phyloP scores from a whole-genome alignment of 2,888 invertebrate species.

The Leptinotarsa tumamoca region DNA sequence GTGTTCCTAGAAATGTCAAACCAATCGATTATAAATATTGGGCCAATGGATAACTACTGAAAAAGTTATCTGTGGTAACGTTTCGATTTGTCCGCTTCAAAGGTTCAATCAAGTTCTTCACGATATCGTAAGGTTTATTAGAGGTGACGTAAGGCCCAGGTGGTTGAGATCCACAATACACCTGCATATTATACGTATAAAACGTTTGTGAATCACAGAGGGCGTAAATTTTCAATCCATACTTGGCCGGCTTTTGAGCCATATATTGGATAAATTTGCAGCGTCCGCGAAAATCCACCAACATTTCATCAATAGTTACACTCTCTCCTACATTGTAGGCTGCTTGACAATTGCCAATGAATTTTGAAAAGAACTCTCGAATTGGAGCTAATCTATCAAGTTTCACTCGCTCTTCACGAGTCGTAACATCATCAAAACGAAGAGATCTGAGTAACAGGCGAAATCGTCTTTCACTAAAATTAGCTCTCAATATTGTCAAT shows the following conservation, averaged over 20 bases:
- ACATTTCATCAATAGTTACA: constrained; percentile 40
- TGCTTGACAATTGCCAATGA: not conserved
- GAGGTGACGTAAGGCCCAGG: constrained; percentile 44
- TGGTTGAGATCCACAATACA: constrained; percentile 49
- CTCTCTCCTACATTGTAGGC: not conserved
- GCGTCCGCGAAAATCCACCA: constrained; percentile 38
- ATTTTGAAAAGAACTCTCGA: not conserved
- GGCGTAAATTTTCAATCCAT: constrained; percentile 29
- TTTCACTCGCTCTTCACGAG: not conserved
- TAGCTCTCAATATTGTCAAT: constrained; percentile 1
- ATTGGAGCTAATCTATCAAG: constrained; percentile 8
- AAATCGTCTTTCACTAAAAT: constrained; percentile 1
- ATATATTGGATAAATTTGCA: constrained; percentile 45
- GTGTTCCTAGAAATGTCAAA: constrained; percentile 40
- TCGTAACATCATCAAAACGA: not conserved
- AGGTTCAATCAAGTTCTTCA: constrained; percentile 37
- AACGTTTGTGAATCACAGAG: constrained; percentile 44
- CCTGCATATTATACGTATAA: constrained; percentile 47
- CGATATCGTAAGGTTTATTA: constrained; percentile 46
- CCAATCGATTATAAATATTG: constrained; percentile 37
- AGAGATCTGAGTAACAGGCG: constrained; percentile 2
- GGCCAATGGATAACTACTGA: constrained; percentile 43
- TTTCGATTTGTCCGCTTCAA: constrained; percentile 48
- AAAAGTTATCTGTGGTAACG: constrained; percentile 48
- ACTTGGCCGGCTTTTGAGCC: constrained; percentile 44